Evolutionary conservation across 2,797 vertebrate species (phyloP), one percentile per base, ranked within the genome.

Genomic region (Enteromius argenteus): DNA sequence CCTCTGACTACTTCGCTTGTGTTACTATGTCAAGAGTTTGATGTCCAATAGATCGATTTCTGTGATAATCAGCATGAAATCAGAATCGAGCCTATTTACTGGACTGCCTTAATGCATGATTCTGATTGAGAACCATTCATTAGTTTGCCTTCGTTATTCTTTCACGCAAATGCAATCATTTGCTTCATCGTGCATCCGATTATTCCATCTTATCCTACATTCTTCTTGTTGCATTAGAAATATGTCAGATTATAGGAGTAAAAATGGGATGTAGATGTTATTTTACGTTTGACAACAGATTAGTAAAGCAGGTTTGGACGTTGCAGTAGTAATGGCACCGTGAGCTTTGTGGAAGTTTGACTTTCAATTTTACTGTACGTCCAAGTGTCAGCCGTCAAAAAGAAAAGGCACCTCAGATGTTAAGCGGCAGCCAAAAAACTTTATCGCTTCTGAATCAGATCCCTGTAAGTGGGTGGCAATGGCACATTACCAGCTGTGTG

Each of bases 401-500:
- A 77, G 78, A 60, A 42, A 87, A 44, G 39, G 37, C 49, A 66
- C 56, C 46, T 23, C 35, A 44, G 64, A 79, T 9, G 62, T 81
- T 69, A 82, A 81, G 69, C 56, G 80, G 58, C 80, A 85, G 75
- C 23, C 23, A 13, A 64, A 74, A 51, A 77, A 13, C 2, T 49
- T 73, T 83, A 51, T 79, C 44, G 14, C 66, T 79, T 53, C 81
- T 80, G 84, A 87, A 80, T 85, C 79, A 80, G 78, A 78, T 79
- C 51, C 78, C 79, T 73, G 84, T 42, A 69, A 78, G 87, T 87
- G 82, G 78, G 81, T 77, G 79, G 81, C 60, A 39, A 27, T 75
- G 80, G 82, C 68, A 71, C 53, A 81, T 58, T 81, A 85, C 58
- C 76, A 74, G 86, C 75, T 87, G 84, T 85, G 83, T 86, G 84